phyloP scores from a whole-genome alignment of 2,113 vertebrate genomes.

The Tupaia tana region DNA sequence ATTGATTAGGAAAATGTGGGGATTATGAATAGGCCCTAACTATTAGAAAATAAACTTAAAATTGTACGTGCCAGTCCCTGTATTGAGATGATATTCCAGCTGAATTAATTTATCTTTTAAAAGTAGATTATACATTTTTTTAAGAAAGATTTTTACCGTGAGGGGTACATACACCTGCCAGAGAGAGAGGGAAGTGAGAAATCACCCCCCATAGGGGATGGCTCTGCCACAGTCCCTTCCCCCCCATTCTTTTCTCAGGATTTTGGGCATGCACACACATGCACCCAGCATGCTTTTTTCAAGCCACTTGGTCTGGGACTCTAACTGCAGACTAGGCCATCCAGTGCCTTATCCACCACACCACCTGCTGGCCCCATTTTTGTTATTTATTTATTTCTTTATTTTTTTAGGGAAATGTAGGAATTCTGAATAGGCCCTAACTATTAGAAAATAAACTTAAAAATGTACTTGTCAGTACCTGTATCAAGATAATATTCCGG shows the following conservation, averaged over 20 bases:
- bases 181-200: too few species aligned
- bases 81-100: background rate
- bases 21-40: background rate
- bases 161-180: too few species aligned
- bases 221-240: too few species aligned
- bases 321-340: too few species aligned
- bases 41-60: background rate
- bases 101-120: conserved; percentile 44
- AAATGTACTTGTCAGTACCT: background rate
- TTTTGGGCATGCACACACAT: too few species aligned
- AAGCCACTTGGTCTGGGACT: too few species aligned
- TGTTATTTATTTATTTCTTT: too few species aligned
- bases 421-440: background rate
- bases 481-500: background rate
- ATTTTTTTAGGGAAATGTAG: background rate
- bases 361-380: too few species aligned
- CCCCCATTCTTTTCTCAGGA: too few species aligned
- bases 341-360: too few species aligned
- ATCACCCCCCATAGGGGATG: too few species aligned
- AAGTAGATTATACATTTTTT: background rate
- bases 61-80: background rate
- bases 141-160: background rate
- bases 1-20: background rate
- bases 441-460: background rate
- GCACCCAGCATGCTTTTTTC: too few species aligned